These are phyloP conservation scores for Graptemys geographica DNA, from an alignment of 2,797 vertebrate genomes.

Conservation along the genomic window DNA sequence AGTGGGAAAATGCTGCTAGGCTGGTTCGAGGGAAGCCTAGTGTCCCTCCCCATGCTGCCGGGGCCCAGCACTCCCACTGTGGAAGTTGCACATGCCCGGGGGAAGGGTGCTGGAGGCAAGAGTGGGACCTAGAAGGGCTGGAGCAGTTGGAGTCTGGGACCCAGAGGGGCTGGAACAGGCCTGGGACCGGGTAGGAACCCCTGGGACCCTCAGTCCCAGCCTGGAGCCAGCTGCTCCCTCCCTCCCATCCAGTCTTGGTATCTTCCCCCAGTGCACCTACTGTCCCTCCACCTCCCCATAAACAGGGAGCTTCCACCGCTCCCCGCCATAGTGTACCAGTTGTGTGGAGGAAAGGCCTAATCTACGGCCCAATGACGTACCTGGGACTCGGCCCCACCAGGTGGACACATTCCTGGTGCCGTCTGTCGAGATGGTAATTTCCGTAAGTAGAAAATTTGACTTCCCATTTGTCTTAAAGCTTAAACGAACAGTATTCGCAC, in stretches of 20 bases:
- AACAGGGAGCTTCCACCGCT: no score
- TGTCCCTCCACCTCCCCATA: neutral
- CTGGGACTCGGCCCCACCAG: no score
- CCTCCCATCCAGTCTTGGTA: neutral
- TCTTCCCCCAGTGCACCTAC: neutral
- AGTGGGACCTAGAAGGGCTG: neutral
- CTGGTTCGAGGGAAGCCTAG: no score
- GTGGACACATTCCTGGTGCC: no score
- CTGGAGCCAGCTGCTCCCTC: no score
- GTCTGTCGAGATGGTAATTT: neutral
- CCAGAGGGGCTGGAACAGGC: neutral
- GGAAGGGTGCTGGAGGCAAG: neutral
- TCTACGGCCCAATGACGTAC: no score
- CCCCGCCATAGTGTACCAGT: no score
- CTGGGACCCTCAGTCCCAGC: neutral
- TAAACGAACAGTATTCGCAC: rapidly evolving
- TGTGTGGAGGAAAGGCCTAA: neutral
- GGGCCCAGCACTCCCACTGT: no score
- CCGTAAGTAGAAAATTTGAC: neutral
- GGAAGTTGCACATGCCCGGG: neutral
- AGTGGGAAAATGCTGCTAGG: neutral
- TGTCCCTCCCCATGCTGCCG: no score
- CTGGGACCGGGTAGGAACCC: neutral
- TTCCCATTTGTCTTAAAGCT: neutral
- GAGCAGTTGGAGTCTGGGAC: neutral